Evolutionary conservation across 2,888 invertebrate species (phyloP).

Genomic region (Ephialtes manifestator): DNA sequence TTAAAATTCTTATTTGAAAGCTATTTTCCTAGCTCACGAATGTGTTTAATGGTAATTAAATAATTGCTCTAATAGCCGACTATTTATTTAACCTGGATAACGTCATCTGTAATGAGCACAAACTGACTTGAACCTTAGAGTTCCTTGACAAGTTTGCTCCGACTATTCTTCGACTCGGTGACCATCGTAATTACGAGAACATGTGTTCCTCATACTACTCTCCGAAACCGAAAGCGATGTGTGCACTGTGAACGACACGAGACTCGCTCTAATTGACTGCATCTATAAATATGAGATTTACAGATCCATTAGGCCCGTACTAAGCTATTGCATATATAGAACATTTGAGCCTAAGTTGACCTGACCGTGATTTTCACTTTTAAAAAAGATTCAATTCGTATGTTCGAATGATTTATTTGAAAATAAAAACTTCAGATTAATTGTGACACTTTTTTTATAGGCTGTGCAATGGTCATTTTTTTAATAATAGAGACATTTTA

Average conservation of each 20-base stretch:
- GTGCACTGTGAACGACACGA: slow-evolving; percentile 9
- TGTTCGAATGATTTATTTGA: background rate
- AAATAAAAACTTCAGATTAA: background rate
- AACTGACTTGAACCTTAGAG: background rate
- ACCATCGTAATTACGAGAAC: slow-evolving; percentile 64
- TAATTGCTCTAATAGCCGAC: slow-evolving; percentile 35
- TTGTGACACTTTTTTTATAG: background rate
- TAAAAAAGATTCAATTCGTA: background rate
- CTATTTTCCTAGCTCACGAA: background rate
- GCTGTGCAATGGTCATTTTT: too few species aligned
- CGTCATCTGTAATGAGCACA: slow-evolving; percentile 28
- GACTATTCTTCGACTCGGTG: slow-evolving; percentile 35
- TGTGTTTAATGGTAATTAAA: slow-evolving; percentile 9
- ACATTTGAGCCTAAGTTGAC: background rate
- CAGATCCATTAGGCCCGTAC: slow-evolving; percentile 38
- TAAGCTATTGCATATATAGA: background rate
- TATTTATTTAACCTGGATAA: slow-evolving; percentile 24
- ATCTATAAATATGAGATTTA: slow-evolving; percentile 64
- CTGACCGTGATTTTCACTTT: background rate
- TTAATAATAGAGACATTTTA: too few species aligned
- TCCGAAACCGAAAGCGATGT: slow-evolving; percentile 21
- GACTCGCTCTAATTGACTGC: slow-evolving; percentile 58
- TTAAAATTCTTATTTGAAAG: background rate
- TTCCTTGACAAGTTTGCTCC: slow-evolving; percentile 13
- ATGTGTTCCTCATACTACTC: slow-evolving; percentile 44